Conservation (phyloP, 2,113 vertebrate genomes). For the Motacilla alba region DNA sequence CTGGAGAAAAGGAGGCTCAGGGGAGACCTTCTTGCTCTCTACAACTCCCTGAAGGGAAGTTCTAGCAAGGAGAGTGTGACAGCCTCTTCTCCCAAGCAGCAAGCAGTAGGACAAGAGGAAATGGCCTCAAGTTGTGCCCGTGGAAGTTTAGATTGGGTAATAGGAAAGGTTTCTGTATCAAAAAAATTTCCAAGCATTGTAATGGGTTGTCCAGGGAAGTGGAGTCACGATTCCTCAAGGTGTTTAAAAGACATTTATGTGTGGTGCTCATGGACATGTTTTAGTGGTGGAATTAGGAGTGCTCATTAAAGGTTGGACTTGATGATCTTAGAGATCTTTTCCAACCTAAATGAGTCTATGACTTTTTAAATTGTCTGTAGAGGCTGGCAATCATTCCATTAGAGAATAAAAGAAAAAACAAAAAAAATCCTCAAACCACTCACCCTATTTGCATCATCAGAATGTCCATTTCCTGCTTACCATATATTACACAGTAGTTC, state of each 20-base stretch:
- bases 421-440: background rate
- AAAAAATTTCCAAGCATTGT: background rate
- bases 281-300: background rate
- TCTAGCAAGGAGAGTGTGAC: accelerated
- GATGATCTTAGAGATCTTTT: background rate
- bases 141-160: background rate
- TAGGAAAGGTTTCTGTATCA: background rate
- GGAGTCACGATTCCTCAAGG: background rate
- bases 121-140: background rate
- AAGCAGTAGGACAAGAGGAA: background rate
- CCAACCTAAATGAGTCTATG: background rate
- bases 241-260: background rate
- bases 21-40: background rate
- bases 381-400: background rate
- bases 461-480: background rate
- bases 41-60: background rate
- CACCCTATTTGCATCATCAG: background rate
- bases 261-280: background rate
- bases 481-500: background rate
- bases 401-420: background rate
- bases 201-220: background rate
- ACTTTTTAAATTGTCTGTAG: background rate
- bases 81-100: background rate
- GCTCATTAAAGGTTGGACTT: no score
- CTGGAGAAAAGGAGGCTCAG: background rate